Conservation (phyloP, 2,113 vertebrate genomes). For the Sigmodon hispidus region DNA sequence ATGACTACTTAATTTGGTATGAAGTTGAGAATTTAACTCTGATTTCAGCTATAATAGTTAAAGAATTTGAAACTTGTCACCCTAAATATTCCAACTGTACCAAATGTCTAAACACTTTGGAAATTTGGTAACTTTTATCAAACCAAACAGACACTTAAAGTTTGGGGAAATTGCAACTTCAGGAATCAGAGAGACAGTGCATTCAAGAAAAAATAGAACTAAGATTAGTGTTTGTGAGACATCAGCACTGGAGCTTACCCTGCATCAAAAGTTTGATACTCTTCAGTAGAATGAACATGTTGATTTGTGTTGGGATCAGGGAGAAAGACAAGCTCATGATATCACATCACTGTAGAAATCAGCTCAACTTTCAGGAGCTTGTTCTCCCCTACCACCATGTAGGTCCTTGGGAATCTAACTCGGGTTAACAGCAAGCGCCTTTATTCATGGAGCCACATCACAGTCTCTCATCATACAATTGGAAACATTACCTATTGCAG, state of each 20-base stretch:
- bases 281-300: no score
- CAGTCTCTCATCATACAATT: neutral
- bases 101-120: neutral
- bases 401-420: neutral
- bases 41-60: neutral
- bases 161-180: neutral
- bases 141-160: neutral
- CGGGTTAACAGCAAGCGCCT: neutral
- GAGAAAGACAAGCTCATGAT: neutral
- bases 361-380: neutral
- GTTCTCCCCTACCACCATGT: neutral
- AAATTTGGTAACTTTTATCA: neutral
- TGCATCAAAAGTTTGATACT: neutral
- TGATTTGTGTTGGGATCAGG: neutral
- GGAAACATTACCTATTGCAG: neutral
- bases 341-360: no score
- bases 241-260: neutral
- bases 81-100: neutral
- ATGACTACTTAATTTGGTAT: neutral
- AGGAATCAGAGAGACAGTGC: neutral
- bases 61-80: neutral
- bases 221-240: neutral
- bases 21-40: neutral
- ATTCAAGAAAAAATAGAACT: neutral
- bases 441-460: no score